Percentiles rank a stretch among this genome's conserved stretches.
Evolutionary conservation across 1,140 invertebrate genomes (phyloP).

Genomic region (Zaprionus vittiger): DNA sequence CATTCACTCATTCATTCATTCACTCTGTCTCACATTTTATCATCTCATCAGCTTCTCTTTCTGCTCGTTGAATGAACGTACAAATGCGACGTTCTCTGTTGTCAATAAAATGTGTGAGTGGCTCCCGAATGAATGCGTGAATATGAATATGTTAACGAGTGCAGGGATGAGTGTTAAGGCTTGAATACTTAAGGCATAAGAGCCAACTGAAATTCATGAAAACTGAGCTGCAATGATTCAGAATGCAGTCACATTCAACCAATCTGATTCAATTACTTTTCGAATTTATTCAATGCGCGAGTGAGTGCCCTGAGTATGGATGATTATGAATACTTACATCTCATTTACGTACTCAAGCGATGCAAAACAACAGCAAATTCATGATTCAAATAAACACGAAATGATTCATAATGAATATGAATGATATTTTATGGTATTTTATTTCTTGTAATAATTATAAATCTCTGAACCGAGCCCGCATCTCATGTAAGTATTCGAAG

Average conservation of each 20-base stretch:
- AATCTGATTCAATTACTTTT: too few relatives aligned
- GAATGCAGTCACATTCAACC: background rate
- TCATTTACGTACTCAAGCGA: too few relatives aligned
- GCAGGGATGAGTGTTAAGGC: background rate
- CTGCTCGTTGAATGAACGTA: too few relatives aligned
- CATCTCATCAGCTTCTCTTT: background rate
- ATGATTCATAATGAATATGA: too few relatives aligned
- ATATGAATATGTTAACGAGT: conserved; percentile 1
- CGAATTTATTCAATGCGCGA: too few relatives aligned
- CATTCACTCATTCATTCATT: conserved; percentile 14
- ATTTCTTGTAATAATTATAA: too few relatives aligned
- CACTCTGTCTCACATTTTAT: background rate
- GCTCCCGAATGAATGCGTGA: conserved; percentile 5
- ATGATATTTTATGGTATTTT: too few relatives aligned
- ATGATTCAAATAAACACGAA: too few relatives aligned
- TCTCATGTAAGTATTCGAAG: too few relatives aligned
- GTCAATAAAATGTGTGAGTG: conserved; percentile 11
- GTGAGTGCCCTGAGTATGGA: background rate
- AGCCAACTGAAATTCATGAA: background rate
- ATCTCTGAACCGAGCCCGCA: too few relatives aligned
- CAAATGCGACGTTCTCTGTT: background rate
- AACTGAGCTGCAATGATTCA: background rate
- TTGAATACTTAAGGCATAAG: background rate
- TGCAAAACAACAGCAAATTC: too few relatives aligned
- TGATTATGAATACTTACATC: background rate